A percentile compares a stretch with the other conserved stretches of the same genome.
Conservation (phyloP, 2,888 invertebrate species). For the Ethmia dodecea region DNA sequence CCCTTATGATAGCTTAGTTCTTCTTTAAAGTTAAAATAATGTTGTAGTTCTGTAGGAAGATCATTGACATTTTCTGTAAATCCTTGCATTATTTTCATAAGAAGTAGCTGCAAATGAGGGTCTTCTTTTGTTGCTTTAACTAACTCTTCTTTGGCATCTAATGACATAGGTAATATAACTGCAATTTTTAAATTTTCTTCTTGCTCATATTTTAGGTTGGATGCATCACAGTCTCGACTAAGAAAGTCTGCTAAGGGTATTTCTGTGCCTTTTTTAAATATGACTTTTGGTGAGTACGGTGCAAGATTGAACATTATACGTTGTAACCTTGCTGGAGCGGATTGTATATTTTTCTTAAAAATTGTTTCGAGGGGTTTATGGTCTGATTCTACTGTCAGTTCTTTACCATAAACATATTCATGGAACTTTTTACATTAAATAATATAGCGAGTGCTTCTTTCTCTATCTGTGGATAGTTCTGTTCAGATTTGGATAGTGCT, state of each 20-base stretch:
- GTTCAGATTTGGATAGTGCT: conserved; percentile 11
- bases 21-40: conserved; percentile 12
- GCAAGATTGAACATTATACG: conserved; percentile 14
- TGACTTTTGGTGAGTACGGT: conserved; percentile 15
- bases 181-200: not conserved
- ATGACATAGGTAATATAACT: conserved; percentile 2
- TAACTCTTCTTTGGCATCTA: too few relatives aligned
- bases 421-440: conserved; percentile 17
- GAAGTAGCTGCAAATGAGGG: not conserved
- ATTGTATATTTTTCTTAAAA: conserved; percentile 13
- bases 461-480: conserved; percentile 18
- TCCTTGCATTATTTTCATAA: conserved; percentile 6
- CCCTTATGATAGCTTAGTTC: conserved; percentile 4
- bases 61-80: conserved; percentile 8
- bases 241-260: conserved; percentile 30
- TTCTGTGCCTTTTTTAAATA: conserved; percentile 26
- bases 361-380: conserved; percentile 15
- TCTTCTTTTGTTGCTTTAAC: conserved; percentile 2
- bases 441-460: conserved; percentile 18
- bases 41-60: conserved; percentile 7
- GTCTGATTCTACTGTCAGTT: conserved; percentile 16
- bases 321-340: conserved; percentile 13
- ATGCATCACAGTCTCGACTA: conserved; percentile 8
- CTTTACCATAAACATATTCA: conserved; percentile 19
- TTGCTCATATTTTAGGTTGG: not conserved